Evolutionary conservation across 2,113 vertebrate species (phyloP).

Genomic region (Chaetops frenatus): DNA sequence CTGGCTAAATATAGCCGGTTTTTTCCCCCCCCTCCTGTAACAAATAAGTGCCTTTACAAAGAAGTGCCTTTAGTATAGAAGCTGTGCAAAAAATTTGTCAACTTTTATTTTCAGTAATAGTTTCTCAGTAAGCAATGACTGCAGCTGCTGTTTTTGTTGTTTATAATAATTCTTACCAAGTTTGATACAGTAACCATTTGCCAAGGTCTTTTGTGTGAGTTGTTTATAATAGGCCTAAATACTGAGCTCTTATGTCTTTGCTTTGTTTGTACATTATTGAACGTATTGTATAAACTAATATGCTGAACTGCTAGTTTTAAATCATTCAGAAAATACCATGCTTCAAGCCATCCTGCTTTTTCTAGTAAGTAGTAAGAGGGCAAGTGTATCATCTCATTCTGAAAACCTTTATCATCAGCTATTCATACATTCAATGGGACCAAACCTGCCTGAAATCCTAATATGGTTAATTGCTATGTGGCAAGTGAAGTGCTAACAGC

Average conservation of each 20-base stretch:
- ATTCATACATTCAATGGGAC: background rate
- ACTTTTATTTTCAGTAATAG: background rate
- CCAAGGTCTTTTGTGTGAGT: background rate
- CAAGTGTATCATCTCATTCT: background rate
- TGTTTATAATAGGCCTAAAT: background rate
- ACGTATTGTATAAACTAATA: background rate
- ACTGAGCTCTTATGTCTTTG: background rate
- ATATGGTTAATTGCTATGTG: background rate
- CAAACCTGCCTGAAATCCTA: background rate
- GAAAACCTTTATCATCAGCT: background rate
- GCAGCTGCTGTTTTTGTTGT: background rate
- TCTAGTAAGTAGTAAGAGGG: background rate
- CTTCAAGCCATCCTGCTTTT: background rate
- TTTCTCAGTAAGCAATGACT: background rate
- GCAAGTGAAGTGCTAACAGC: background rate
- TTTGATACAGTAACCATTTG: background rate
- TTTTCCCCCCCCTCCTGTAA: background rate
- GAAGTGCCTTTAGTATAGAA: background rate
- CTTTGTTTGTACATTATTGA: background rate
- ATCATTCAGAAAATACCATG: background rate
- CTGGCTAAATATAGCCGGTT: background rate
- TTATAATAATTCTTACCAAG: background rate
- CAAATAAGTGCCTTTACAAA: background rate
- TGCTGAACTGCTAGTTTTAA: background rate
- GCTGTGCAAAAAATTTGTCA: background rate